Evolutionary conservation across 2,113 vertebrate species (phyloP).

Genomic region (Trachemys scripta): DNA sequence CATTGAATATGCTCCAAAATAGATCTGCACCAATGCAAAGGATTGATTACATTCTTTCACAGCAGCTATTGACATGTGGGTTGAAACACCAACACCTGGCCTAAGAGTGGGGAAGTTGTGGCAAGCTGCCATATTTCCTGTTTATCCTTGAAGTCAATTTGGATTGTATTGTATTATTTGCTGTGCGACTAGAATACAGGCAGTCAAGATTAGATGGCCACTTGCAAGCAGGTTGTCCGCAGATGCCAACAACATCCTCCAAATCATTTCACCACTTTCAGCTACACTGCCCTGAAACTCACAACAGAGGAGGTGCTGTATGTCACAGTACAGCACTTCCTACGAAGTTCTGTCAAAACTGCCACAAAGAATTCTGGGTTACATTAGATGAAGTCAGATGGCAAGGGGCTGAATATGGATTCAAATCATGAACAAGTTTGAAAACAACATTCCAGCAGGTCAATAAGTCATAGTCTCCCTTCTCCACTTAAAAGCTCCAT

Average conservation of each 20-base stretch:
- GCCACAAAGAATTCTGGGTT: background rate
- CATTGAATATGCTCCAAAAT: background rate
- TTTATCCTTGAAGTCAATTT: background rate
- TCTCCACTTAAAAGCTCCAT: background rate
- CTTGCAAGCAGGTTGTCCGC: background rate
- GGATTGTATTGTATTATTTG: background rate
- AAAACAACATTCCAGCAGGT: background rate
- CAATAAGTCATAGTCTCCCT: background rate
- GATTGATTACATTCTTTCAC: background rate
- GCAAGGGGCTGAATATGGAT: background rate
- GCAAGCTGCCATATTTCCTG: background rate
- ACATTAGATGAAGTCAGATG: background rate
- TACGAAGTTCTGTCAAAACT: background rate
- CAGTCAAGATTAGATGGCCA: background rate
- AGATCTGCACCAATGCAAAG: background rate
- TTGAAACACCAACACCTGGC: background rate
- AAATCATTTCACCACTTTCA: background rate
- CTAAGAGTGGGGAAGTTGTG: background rate
- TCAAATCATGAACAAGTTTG: background rate
- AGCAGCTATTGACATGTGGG: background rate
- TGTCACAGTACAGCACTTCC: background rate
- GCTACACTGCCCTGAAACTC: background rate
- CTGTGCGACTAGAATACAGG: background rate
- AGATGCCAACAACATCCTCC: background rate
- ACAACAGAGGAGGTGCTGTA: background rate